phyloP scores from a whole-genome alignment of 2,888 invertebrate genomes.

The Coenonympha arcania region DNA sequence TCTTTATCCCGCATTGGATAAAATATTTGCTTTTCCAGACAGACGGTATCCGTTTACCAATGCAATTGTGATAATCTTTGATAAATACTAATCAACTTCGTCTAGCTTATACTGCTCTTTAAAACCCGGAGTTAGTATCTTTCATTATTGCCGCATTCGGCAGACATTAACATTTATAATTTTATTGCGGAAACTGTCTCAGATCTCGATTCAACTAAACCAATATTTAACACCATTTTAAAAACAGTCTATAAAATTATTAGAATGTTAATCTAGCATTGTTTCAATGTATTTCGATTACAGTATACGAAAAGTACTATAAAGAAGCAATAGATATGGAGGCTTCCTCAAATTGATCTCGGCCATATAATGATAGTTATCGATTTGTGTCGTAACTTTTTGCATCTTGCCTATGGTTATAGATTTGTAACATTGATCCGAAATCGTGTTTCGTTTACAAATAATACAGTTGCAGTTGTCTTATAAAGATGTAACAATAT shows the following conservation, averaged over 20 bases:
- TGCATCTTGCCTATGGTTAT: conserved; percentile 38
- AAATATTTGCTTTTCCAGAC: background rate
- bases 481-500: conserved; percentile 34
- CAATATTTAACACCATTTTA: too few relatives aligned
- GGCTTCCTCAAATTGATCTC: conserved; percentile 50
- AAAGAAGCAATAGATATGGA: conserved; percentile 5
- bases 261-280: conserved; percentile 5
- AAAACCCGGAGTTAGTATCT: background rate
- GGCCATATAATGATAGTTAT: conserved; percentile 37
- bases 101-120: background rate
- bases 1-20: background rate
- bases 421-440: conserved; percentile 45
- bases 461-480: conserved; percentile 36
- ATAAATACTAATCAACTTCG: background rate
- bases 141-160: background rate
- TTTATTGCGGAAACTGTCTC: background rate
- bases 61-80: background rate
- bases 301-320: background rate
- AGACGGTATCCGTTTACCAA: background rate
- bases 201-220: too few relatives aligned
- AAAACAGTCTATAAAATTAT: background rate
- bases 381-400: conserved; percentile 48
- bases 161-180: background rate
- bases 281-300: background rate
- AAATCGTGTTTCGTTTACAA: conserved; percentile 36